Evolutionary conservation across 2,113 vertebrate genomes (phyloP), one percentile per base, ranked within the genome.

Genomic region (Paradoxurus hermaphroditus): DNA sequence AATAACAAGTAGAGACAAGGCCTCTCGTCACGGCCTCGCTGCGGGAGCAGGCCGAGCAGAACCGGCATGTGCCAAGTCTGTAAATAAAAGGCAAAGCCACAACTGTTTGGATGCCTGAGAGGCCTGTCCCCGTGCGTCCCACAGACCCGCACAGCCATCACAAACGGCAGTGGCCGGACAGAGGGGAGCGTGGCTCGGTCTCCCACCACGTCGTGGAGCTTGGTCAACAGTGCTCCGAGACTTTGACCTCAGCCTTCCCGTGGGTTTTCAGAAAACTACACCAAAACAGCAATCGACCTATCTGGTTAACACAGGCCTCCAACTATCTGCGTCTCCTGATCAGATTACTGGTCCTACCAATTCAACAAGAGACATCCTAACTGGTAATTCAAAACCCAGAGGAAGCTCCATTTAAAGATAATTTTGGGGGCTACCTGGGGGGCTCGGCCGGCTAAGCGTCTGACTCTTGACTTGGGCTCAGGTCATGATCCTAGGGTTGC

Each of bases 1-100:
- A 36, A 10, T 0, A 13, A 10, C 11, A 27, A 49, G 72, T 5
- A 34, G 62, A 13, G 41, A 44, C 14, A 3, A 53, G 46, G 56
- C 4, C 82, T 65, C 12, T 41, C 8, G 3, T 23, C 7, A 5
- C 0, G 21, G 53, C 1, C 41, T 19, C 1, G 1, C 2, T n/a
- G 15, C 0, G 8, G 18, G 1, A 21, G 34, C 25, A 5, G 56
- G 65, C 63, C 7, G 46, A 67, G 63, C 53, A 23, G 49, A 34
- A 79, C 11, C 7, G 53, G 23, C 39, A 31, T 0, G 0, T 0
- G 18, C 77, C 67, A 27, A 21, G 85, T 21, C 1, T 59, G 78
- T 27, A 12, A 62, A 18, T 0, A 11, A 5, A 39, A 34, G 49
- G 51, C 5, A 7, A 31, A 63, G 7, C 16, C 7, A 23, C 19